Evolutionary conservation across 2,797 vertebrate species (phyloP), one percentile per base, ranked within the genome.

Genomic region (Catostomus latipinnis): DNA sequence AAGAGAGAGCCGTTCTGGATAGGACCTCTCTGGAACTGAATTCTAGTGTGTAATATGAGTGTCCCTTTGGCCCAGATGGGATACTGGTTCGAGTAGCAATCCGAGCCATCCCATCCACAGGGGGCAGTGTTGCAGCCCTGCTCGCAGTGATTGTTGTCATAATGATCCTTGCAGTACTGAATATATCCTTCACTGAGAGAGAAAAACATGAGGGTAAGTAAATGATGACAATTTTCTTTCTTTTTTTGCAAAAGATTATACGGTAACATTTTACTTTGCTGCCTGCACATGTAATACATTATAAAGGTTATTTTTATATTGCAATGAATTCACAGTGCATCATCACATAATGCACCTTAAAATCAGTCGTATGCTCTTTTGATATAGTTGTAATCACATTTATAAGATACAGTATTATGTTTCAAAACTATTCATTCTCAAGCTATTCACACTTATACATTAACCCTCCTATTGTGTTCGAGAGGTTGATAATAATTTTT

Each of bases 101-200:
- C 96, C 0, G 94, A 94, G 22, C 96, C 96, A 0, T 97, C 96
- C 96, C 95, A 97, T 56, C 96, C 96, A 10, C 96, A 97, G 80
- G 91, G 85, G 6, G 92, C 93, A 0, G 56, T 92, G 88, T 95
- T 84, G 62, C 96, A 97, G 43, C 96, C 95, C 46, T 91, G 92
- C 76, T 96, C 96, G 0, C 96, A 97, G 91, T 94, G 92, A 0
- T 90, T 92, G 1, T 96, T 95, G 77, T 92, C 92, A 65, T 95
- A 96, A 86, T 96, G 95, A 58, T 96, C 94, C 0, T 81, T 88
- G 79, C 96, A 97, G 88, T 96, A 97, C 66, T 91, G 90, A 71
- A 94, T 91, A 76, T 97, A 94, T 53, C 87, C 89, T 0, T 93
- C 90, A 62, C 96, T 97, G 89, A 53, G 56, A 84, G 45, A 53